Evolutionary conservation across 64 coral and sea anemone species (phyloP).

Genomic region (Montipora sp.): DNA sequence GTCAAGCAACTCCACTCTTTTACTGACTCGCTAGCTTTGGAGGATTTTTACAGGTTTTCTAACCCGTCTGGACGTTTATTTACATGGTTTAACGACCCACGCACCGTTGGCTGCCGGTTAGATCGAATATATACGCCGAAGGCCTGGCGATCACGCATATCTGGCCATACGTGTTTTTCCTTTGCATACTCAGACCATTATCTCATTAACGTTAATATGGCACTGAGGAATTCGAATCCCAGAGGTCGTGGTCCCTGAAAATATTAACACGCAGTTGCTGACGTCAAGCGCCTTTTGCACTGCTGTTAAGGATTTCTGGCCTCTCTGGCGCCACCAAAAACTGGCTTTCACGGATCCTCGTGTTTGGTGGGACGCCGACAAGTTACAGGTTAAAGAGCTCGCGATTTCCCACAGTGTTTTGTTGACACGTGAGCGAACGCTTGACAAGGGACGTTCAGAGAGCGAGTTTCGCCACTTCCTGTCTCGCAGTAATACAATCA

Average conservation of each 20-base stretch:
- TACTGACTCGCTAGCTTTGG: not conserved
- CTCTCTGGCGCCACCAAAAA: not conserved
- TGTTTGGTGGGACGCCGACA: not conserved
- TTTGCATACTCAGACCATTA: not conserved
- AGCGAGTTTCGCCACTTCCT: not conserved
- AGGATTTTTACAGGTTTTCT: constrained; percentile 6
- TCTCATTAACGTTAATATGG: not conserved
- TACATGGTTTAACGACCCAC: constrained; percentile 40
- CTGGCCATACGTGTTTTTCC: no score
- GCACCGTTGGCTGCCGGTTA: constrained; percentile 27
- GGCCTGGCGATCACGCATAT: not conserved
- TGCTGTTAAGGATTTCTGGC: not conserved
- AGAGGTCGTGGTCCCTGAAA: not conserved
- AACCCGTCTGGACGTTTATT: not conserved
- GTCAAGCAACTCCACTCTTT: not conserved
- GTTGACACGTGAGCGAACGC: not conserved
- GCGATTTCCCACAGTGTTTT: not conserved
- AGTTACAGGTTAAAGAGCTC: not conserved
- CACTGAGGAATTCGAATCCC: not conserved
- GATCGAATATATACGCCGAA: constrained; percentile 14
- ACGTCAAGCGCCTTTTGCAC: not conserved
- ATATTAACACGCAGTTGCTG: not conserved
- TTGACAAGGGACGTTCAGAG: not conserved
- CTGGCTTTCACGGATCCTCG: not conserved
- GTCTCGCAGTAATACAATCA: not conserved